Evolutionary conservation across 2,888 invertebrate genomes (phyloP), one percentile per base, ranked within the genome.

Genomic region (Pterostichus niger): DNA sequence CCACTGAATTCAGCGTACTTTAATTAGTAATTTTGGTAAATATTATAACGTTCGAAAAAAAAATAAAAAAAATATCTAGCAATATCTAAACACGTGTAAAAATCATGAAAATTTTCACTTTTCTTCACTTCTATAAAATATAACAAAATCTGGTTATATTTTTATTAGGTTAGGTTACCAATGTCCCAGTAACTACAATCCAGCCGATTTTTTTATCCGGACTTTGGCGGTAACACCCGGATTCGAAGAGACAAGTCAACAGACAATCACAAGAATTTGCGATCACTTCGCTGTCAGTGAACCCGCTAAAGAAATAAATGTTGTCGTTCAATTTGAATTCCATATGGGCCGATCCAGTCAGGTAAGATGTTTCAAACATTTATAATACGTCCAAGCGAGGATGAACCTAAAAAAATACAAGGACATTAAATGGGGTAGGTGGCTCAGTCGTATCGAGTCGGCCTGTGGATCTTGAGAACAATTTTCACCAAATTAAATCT

Each of bases 201-300:
- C 97, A 0, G 97, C 98, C 0, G 98, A 98, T 88, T 97, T 95
- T 90, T 94, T 96, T 87, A 96, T 98, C 85, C 94, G 95, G 86
- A 95, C 95, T 0, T 89, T 98, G 85, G 97, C 98, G 0, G 91
- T 95, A 0, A 93, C 94, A 24, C 96, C 96, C 0, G 96, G 95
- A 4, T 93, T 93, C 0, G 96, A 97, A 88, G 92, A 93, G 10
- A 93, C 93, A 0, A 95, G 95, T 6, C 92, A 93, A 82, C 92
- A 93, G 84, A 93, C 94, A 0, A 93, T 95, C 17, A 93, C 94
- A 87, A 93, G 92, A 87, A 92, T 97, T 84, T 96, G 96, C 87
- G 95, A 96, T 87, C 91, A 94, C 79, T 97, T 95, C 88, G 94
- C 94, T 0, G 94, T 95, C 2, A 96, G 95, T 86, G 94, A 95